Evolutionary conservation across 2,113 vertebrate species (phyloP).

Genomic region (Clarias magur): DNA sequence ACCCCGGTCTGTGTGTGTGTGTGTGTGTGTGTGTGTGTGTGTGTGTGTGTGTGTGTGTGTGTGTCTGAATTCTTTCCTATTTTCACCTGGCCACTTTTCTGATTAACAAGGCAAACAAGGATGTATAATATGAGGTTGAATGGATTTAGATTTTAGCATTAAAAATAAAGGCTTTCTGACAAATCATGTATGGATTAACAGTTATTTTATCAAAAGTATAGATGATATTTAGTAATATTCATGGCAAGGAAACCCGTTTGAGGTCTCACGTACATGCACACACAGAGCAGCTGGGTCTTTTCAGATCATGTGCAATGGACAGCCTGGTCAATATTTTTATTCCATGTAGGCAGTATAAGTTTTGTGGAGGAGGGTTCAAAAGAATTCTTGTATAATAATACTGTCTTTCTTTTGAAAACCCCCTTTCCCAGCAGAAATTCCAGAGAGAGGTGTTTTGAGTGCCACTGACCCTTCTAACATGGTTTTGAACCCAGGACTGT

Average conservation of each 20-base stretch:
- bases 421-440: constrained; percentile 39
- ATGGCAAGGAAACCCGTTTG: constrained; percentile 53
- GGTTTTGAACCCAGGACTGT: constrained; percentile 33
- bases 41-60: not conserved
- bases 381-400: constrained; percentile 18
- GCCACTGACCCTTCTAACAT: constrained; percentile 37
- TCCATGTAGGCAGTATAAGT: not conserved
- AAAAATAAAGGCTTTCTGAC: constrained; percentile 7
- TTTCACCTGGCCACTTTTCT: constrained; percentile 40
- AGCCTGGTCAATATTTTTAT: constrained; percentile 1
- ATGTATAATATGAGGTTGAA: constrained; percentile 27
- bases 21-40: not conserved
- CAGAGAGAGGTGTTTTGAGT: constrained; percentile 45
- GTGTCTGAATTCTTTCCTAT: constrained; percentile 35
- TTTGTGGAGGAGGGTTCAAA: not conserved
- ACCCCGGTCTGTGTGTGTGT: not conserved
- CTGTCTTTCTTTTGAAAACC: not conserved
- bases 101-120: constrained; percentile 26
- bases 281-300: constrained; percentile 31
- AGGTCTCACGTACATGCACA: constrained; percentile 8
- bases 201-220: constrained; percentile 5
- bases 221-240: constrained; percentile 41
- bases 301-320: constrained; percentile 14
- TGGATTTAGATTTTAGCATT: constrained; percentile 18
- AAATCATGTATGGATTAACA: constrained; percentile 4